Evolutionary conservation across 2,888 invertebrate genomes (phyloP).

Genomic region (Dysmachus trigonus): DNA sequence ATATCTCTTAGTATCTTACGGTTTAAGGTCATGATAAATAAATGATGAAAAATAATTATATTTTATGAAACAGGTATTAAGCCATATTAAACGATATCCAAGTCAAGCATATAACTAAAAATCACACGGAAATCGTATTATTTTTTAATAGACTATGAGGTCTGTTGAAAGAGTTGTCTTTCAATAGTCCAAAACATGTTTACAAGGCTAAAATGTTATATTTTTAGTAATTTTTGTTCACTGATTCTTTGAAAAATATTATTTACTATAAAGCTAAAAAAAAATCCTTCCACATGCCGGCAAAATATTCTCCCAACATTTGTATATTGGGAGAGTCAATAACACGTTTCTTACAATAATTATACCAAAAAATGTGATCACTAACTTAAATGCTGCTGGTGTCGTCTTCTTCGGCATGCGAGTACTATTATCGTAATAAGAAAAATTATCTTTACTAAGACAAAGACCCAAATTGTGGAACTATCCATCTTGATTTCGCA

Average conservation of each 20-base stretch:
- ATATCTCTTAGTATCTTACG: no score
- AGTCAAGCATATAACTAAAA: no score
- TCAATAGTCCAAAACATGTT: no score
- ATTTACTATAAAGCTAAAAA: neutral
- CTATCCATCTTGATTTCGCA: neutral
- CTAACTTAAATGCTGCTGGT: neutral
- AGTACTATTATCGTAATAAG: neutral
- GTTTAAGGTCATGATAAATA: no score
- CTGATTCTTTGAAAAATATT: neutral
- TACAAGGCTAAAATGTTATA: no score
- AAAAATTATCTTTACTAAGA: neutral
- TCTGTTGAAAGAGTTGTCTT: no score
- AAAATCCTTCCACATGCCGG: neutral
- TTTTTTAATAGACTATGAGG: no score
- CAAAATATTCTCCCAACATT: neutral
- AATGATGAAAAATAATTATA: no score
- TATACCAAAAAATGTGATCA: neutral
- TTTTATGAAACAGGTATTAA: no score
- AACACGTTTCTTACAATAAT: neutral
- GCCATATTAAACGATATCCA: no score
- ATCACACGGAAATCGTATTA: no score
- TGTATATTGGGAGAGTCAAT: neutral
- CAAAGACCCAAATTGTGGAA: neutral
- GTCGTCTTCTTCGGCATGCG: neutral
- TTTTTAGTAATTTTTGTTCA: neutral